These are phyloP conservation scores for Pseudomyrmex pallidus DNA, from an alignment of 1,140 invertebrate species.

Conservation along the genomic window DNA sequence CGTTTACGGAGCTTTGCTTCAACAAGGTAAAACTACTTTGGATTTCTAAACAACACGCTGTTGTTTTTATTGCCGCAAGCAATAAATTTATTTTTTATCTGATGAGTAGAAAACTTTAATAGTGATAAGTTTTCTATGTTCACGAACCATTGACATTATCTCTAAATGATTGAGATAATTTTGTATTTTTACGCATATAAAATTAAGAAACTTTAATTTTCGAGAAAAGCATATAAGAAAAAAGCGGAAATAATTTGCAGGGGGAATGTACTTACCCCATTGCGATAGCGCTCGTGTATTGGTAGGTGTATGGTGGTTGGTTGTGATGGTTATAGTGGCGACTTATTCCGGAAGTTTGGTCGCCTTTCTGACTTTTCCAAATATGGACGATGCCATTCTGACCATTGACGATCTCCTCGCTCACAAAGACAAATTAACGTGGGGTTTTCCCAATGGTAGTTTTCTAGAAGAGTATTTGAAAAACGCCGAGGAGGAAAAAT, in stretches of 20 bases:
- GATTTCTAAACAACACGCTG: not conserved
- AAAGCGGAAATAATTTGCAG: constrained; percentile 82
- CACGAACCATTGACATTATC: not conserved
- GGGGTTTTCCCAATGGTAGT: constrained; percentile 91
- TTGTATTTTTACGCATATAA: not conserved
- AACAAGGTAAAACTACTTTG: constrained; percentile 90
- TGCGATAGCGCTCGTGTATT: constrained; percentile 95
- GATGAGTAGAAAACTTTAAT: too few relatives aligned
- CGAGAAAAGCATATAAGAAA: not conserved
- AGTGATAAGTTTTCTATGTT: not conserved
- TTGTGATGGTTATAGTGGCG: constrained; percentile 95
- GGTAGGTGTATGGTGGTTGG: constrained; percentile 96
- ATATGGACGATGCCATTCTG: constrained; percentile 91
- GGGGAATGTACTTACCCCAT: constrained; percentile 93
- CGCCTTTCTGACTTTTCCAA: constrained; percentile 96
- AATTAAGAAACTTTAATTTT: not conserved
- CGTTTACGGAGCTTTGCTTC: constrained; percentile 94
- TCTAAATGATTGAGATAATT: not conserved
- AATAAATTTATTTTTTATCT: not conserved
- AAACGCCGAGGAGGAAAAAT: constrained; percentile 86
- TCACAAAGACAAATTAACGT: constrained; percentile 87
- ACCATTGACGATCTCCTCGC: constrained; percentile 90
- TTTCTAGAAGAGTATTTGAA: constrained; percentile 90
- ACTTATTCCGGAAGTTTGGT: constrained; percentile 97
- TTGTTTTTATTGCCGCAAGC: not conserved